A percentile compares a stretch with the other conserved stretches of the same genome.
These are phyloP conservation scores for Eonycteris spelaea DNA, from an alignment of 2,113 vertebrate species.

Conservation along the genomic window DNA sequence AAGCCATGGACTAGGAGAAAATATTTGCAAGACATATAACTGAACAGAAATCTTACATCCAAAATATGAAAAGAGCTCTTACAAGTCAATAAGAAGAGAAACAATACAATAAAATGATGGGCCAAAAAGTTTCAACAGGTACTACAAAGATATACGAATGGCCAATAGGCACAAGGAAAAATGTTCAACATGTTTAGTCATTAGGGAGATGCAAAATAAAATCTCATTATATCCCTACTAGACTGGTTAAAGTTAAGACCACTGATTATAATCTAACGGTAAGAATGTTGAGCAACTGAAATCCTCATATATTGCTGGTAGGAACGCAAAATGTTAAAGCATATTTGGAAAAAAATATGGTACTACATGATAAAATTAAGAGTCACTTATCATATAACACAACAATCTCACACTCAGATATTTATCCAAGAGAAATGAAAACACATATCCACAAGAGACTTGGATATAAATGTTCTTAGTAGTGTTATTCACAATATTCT, in stretches of 20 bases:
- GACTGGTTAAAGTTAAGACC: conserved; percentile 2
- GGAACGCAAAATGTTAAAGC: conserved; percentile 17
- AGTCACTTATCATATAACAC: neutral
- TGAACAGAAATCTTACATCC: neutral
- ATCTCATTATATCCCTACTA: neutral
- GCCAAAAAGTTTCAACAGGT: neutral
- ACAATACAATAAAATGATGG: neutral
- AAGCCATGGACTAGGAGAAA: neutral
- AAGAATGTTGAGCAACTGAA: neutral
- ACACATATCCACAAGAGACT: neutral
- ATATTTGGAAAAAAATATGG: neutral
- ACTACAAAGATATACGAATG: neutral
- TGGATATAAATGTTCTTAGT: neutral
- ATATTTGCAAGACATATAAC: conserved; percentile 13
- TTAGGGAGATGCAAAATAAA: conserved; percentile 3
- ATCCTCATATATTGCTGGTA: neutral
- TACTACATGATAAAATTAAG: neutral
- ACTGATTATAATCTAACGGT: neutral
- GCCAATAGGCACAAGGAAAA: neutral
- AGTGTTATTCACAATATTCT: neutral
- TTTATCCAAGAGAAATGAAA: neutral
- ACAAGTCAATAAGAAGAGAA: conserved; percentile 25
- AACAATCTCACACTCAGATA: neutral
- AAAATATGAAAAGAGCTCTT: conserved; percentile 14
- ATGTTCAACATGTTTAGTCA: neutral